Base-by-base conservation (phyloP, 2,113 vertebrate genomes). In the Notothenia coriiceps region DNA sequence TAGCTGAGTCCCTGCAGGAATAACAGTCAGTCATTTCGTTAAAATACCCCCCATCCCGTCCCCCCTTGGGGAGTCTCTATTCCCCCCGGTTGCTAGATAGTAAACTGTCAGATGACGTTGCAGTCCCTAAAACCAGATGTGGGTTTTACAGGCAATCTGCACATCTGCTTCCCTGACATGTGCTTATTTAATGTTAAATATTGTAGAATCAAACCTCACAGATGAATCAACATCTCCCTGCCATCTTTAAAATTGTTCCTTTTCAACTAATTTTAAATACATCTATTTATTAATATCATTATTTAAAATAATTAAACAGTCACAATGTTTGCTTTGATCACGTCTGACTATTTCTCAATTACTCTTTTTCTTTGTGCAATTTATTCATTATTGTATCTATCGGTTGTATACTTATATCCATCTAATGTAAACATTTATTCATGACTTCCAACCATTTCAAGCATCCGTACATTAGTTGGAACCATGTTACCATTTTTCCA, bases 51-150 rank as follows among this genome's bases (percentile, higher is more conserved):
- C 29, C 74, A 10, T 40, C 47, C 35, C 65, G 14, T 60, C 68
- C 90, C 80, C 40, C 80, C 40, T 46, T 25, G 89, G 88, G 92
- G 88, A 90, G 35, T 7, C 35, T 40, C 35, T 40, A 40, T 7
- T 40, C 35, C 8, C 35, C 8, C 18, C n/a, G 59, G 74, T 56
- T 43, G 35, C 64, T 49, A 67, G 62, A 49, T 54, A 9, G 6
- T 5, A 54, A 47, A 63, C 44, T 61, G 25, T 78, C 52, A 60
- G 54, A 22, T 56, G 71, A 74, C 62, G 49, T 20, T 44, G 43
- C 33, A 33, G 43, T 60, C 62, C 17, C 22, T 29, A 6, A 62
- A 22, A 70, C 50, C 70, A 86, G 70, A 77, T 83, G 76, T 46
- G n/a, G 40, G 18, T 35, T 15, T 18, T 20, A 29, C 49, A 50